These are phyloP conservation scores for Neoarius graeffei DNA, from an alignment of 2,113 vertebrate species.

Conservation along the genomic window DNA sequence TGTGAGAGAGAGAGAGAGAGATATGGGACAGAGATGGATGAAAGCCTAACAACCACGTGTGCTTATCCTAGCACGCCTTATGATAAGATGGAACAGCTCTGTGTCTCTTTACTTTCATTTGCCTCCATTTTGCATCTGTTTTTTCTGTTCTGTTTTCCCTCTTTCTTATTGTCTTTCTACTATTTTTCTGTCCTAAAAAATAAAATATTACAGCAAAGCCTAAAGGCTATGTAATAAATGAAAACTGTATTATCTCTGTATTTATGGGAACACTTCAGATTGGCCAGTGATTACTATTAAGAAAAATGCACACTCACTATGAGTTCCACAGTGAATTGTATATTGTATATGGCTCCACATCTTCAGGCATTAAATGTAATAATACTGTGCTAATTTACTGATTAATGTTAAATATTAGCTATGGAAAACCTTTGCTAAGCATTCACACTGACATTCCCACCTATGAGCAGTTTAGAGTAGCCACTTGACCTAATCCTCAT, in stretches of 20 bases:
- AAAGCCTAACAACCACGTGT: background rate
- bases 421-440: background rate
- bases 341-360: background rate
- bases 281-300: background rate
- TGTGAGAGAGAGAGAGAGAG: background rate
- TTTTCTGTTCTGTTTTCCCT: too few relatives aligned
- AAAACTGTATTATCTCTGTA: slow-evolving; percentile 22
- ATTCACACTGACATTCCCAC: too few relatives aligned
- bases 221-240: slow-evolving; percentile 27
- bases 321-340: background rate
- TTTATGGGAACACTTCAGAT: background rate
- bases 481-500: too few relatives aligned
- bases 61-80: background rate
- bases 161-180: background rate
- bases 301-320: slow-evolving; percentile 1
- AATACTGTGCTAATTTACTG: background rate
- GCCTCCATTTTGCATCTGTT: background rate
- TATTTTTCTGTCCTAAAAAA: background rate
- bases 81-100: slow-evolving; percentile 1
- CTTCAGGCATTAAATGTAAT: too few relatives aligned
- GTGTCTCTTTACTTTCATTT: background rate
- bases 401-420: background rate
- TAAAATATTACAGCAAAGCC: slow-evolving; percentile 34
- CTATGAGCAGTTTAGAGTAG: too few relatives aligned
- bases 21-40: background rate